phyloP scores from a whole-genome alignment of 2,797 vertebrate genomes.

The Balearica regulorum region DNA sequence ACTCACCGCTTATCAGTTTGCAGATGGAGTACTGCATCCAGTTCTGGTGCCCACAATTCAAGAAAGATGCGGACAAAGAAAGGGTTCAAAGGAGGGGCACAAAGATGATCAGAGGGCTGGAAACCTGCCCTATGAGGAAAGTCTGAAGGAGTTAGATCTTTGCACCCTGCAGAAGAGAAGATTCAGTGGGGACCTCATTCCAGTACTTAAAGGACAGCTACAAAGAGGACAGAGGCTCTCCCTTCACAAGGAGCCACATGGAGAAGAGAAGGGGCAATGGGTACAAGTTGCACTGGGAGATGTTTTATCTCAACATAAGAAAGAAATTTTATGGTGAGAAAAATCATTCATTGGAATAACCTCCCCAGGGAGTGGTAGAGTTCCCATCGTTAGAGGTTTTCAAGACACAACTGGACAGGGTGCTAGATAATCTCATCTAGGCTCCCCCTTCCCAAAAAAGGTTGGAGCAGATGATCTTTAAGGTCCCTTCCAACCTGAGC shows the following conservation, averaged over 20 bases:
- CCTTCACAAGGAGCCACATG: not conserved
- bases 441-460: not conserved
- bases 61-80: not conserved
- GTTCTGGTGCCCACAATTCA: not conserved
- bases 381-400: not conserved
- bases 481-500: not conserved
- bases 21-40: not conserved
- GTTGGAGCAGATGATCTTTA: not conserved
- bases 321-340: not conserved
- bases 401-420: not conserved
- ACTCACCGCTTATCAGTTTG: accelerated
- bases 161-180: not conserved
- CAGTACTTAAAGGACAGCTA: not conserved
- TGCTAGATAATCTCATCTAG: not conserved
- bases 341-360: not conserved
- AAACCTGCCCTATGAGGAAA: not conserved
- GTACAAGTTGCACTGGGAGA: not conserved
- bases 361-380: not conserved
- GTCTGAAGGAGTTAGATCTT: not conserved
- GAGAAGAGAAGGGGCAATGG: not conserved
- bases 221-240: not conserved
- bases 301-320: not conserved
- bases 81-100: not conserved
- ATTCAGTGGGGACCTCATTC: not conserved
- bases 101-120: not conserved